phyloP scores from a whole-genome alignment of 1,140 invertebrate genomes.

The Halesus radiatus region DNA sequence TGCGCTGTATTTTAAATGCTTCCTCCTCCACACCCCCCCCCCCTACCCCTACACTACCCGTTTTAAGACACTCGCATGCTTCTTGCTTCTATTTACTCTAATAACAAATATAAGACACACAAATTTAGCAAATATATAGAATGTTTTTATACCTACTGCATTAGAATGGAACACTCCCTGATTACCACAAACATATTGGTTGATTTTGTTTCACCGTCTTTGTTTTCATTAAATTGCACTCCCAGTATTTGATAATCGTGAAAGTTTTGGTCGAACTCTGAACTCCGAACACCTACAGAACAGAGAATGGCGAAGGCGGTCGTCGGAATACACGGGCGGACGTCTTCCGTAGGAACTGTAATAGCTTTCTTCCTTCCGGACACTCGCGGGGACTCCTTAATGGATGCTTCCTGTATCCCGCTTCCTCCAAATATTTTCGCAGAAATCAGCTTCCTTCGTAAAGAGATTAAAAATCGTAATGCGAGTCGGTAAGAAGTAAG shows the following conservation, averaged over 20 bases:
- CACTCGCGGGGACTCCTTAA: background rate
- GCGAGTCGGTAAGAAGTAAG: background rate
- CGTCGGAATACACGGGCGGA: background rate
- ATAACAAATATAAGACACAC: too few species aligned
- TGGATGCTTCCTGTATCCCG: conserved; percentile 22
- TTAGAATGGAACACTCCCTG: too few species aligned
- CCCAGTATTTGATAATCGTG: too few species aligned
- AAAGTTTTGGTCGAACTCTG: too few species aligned
- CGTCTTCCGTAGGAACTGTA: conserved; percentile 7
- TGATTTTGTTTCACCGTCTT: too few species aligned
- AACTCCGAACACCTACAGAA: background rate
- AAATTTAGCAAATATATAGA: too few species aligned
- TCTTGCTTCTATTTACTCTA: too few species aligned
- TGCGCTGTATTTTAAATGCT: conserved; percentile 10
- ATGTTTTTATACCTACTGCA: too few species aligned
- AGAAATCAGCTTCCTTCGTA: background rate
- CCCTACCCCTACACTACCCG: background rate
- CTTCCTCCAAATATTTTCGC: conserved; percentile 9
- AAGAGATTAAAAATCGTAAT: background rate
- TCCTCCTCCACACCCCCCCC: background rate
- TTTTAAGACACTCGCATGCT: too few species aligned
- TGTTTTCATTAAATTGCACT: too few species aligned
- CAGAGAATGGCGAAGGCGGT: background rate
- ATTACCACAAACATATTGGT: too few species aligned
- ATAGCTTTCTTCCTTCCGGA: conserved; percentile 43